Evolutionary conservation across 1,140 invertebrate species (phyloP).

Genomic region (Drosophila lacteicornis): DNA sequence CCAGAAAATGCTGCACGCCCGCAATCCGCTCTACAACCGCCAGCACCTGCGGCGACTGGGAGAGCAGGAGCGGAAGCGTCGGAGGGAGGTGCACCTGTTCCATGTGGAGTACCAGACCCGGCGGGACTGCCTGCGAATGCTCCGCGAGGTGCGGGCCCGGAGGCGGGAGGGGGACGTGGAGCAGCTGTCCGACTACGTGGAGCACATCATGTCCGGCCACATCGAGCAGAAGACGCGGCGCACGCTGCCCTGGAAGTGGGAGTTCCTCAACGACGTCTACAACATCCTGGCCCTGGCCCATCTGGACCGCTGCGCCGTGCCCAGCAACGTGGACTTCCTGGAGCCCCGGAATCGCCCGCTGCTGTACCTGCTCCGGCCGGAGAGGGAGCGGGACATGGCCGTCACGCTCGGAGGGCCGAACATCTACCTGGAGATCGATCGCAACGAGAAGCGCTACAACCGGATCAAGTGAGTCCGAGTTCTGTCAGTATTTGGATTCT

Average conservation of each 20-base stretch:
- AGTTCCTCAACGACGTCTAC: constrained; percentile 76
- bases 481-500: no score
- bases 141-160: constrained; percentile 41
- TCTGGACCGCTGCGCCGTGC: constrained; percentile 45
- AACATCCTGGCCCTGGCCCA: constrained; percentile 68
- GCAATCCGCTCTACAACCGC: constrained; percentile 66
- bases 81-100: constrained; percentile 39
- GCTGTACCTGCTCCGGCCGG: constrained; percentile 43
- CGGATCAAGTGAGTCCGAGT: constrained; percentile 27
- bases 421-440: constrained; percentile 30
- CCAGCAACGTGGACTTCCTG: constrained; percentile 47
- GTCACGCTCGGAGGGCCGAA: constrained; percentile 24
- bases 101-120: constrained; percentile 62
- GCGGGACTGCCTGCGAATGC: constrained; percentile 64
- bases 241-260: constrained; percentile 77
- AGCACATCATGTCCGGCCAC: constrained; percentile 59
- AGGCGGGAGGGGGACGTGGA: constrained; percentile 39
- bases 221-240: constrained; percentile 65
- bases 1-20: constrained; percentile 76
- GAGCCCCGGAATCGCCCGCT: constrained; percentile 14
- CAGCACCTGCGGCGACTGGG: background rate
- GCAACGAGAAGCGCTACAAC: constrained; percentile 13
- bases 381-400: constrained; percentile 16
- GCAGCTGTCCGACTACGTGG: constrained; percentile 54
- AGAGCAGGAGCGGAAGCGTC: constrained; percentile 19